phyloP scores from a whole-genome alignment of 2,888 invertebrate genomes.

The Drosophila prostipennis region DNA sequence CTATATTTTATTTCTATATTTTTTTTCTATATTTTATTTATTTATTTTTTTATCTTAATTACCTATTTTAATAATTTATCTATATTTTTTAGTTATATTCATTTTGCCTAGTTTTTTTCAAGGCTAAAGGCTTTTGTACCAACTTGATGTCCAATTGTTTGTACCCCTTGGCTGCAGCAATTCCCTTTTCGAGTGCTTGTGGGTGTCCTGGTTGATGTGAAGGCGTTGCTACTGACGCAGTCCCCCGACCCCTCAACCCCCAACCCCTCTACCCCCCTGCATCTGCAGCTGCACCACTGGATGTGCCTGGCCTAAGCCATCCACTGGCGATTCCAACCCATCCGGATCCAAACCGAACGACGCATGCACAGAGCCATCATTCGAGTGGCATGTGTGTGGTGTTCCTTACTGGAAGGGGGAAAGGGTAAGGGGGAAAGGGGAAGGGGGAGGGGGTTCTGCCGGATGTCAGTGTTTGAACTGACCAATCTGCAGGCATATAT shows the following conservation, averaged over 20 bases:
- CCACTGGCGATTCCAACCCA: slow-evolving; percentile 25
- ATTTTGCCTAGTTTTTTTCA: too few relatives aligned
- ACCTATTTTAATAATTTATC: too few relatives aligned
- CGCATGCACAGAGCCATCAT: slow-evolving; percentile 45
- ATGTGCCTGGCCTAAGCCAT: slow-evolving; percentile 12
- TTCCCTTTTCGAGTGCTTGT: slow-evolving; percentile 8
- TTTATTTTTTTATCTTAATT: too few relatives aligned
- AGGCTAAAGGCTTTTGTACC: neutral
- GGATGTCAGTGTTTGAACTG: slow-evolving; percentile 54
- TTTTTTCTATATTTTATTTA: too few relatives aligned
- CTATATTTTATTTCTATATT: neutral
- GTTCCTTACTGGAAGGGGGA: too few relatives aligned
- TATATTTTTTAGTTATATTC: too few relatives aligned
- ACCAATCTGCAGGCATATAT: slow-evolving; percentile 76
- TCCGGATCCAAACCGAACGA: slow-evolving; percentile 26
- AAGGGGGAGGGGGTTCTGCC: neutral
- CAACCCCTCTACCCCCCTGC: neutral
- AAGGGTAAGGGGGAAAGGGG: too few relatives aligned
- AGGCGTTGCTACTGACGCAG: slow-evolving; percentile 16
- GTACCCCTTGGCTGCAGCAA: slow-evolving; percentile 1
- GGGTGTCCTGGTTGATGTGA: slow-evolving; percentile 37
- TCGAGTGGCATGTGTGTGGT: slow-evolving; percentile 22
- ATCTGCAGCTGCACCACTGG: slow-evolving; percentile 28
- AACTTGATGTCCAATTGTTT: neutral
- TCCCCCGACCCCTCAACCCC: neutral